phyloP scores from a whole-genome alignment of 1,140 invertebrate genomes.

The Pseudoatta argentina region DNA sequence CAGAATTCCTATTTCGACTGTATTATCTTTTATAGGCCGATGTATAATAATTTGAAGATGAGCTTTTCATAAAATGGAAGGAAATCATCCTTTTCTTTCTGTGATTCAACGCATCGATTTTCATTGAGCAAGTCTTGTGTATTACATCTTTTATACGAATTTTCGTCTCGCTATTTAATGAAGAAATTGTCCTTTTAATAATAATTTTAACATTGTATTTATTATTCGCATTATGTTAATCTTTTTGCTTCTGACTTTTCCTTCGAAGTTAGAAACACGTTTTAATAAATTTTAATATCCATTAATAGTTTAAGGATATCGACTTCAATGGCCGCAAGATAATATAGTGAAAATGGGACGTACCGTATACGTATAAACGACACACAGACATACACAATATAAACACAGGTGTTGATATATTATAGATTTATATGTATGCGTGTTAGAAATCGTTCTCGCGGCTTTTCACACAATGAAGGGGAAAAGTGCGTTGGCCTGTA shows the following conservation, averaged over 20 bases:
- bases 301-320: background rate
- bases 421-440: slow-evolving; percentile 44
- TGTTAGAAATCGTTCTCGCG: slow-evolving; percentile 38
- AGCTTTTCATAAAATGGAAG: slow-evolving; percentile 1
- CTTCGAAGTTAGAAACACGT: background rate
- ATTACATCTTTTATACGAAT: background rate
- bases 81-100: background rate
- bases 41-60: background rate
- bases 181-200: background rate
- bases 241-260: background rate
- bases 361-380: background rate
- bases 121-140: background rate
- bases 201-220: background rate
- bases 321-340: background rate
- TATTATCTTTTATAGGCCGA: slow-evolving; percentile 23
- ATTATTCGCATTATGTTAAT: background rate
- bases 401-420: slow-evolving; percentile 33
- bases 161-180: background rate
- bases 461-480: slow-evolving; percentile 16
- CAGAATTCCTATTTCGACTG: background rate
- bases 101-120: background rate
- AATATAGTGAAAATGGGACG: slow-evolving; percentile 22
- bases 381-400: slow-evolving; percentile 1
- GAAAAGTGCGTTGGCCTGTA: background rate
- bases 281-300: background rate